phyloP scores from a whole-genome alignment of 30 jellyfish, hydroid and myxozoan species.

The Chrysaora quinquecirrha region DNA sequence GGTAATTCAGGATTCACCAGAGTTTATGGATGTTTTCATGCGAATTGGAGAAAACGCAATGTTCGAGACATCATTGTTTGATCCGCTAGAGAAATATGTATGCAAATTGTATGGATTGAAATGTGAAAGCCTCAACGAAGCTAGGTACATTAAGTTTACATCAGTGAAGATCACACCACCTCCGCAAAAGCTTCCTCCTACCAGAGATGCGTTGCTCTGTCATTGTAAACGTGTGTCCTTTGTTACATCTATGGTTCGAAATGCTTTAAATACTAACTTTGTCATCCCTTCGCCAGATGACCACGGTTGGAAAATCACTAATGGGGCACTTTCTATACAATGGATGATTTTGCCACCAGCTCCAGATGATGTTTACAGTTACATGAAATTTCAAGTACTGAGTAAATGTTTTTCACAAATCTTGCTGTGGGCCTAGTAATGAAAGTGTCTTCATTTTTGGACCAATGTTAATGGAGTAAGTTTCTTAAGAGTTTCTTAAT shows the following conservation, averaged over 20 bases:
- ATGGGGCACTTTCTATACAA: background rate
- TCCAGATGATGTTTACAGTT: background rate
- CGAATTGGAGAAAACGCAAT: background rate
- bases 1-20: background rate
- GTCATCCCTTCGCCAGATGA: constrained; percentile 3
- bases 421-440: too few species aligned
- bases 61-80: background rate
- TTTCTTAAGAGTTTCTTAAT: too few species aligned
- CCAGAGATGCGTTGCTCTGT: constrained; percentile 16
- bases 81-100: constrained; percentile 13
- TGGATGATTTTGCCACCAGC: constrained; percentile 28
- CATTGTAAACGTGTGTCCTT: constrained; percentile 16
- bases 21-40: background rate
- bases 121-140: background rate
- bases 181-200: constrained; percentile 47
- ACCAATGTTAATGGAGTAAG: too few species aligned
- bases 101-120: constrained; percentile 28
- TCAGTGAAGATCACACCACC: background rate
- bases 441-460: too few species aligned
- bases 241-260: constrained; percentile 4
- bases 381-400: too few species aligned
- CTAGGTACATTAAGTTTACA: constrained; percentile 14
- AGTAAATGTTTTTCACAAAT: too few species aligned
- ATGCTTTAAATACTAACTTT: background rate
- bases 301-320: constrained; percentile 5